Conservation (phyloP, 2,888 invertebrate genomes). For the Ptycholaimellus sp. region DNA sequence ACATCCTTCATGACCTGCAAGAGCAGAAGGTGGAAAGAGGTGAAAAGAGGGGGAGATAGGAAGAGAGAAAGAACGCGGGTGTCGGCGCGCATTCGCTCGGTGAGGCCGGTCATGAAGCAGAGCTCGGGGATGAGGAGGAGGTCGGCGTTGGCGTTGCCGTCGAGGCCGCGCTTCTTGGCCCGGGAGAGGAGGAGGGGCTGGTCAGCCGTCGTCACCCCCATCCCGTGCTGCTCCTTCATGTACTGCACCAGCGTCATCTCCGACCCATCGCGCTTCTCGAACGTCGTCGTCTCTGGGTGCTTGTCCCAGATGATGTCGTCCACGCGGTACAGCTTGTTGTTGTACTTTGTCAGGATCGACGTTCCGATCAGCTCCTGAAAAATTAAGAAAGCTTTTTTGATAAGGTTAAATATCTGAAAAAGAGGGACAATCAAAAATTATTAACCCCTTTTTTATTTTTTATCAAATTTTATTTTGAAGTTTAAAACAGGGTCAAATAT, state of each 20-base stretch:
- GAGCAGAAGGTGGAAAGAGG: no score
- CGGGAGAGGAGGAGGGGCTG: constrained; percentile 26
- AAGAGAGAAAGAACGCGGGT: constrained; percentile 59
- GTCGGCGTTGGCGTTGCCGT: constrained; percentile 9
- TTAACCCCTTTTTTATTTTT: no score
- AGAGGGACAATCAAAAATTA: no score
- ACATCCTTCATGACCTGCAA: constrained; percentile 49
- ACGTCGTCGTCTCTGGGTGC: constrained; percentile 45
- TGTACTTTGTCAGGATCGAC: no score
- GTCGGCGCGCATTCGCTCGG: constrained; percentile 55
- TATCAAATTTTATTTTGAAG: no score
- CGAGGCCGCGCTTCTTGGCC: constrained; percentile 12
- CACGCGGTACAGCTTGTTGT: constrained; percentile 61
- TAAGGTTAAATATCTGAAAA: no score
- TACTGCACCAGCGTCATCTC: constrained; percentile 39
- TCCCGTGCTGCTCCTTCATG: constrained; percentile 49
- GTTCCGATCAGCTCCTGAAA: no score
- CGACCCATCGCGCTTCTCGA: constrained; percentile 30
- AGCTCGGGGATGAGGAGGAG: constrained; percentile 56
- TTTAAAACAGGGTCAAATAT: no score
- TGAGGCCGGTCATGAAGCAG: constrained; percentile 61
- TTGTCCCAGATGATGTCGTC: constrained; percentile 57
- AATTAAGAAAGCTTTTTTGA: no score
- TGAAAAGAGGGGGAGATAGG: constrained; percentile 34
- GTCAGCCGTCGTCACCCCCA: constrained; percentile 44